Evolutionary conservation across 1,140 invertebrate genomes (phyloP).

Genomic region (Bombus waltoni): DNA sequence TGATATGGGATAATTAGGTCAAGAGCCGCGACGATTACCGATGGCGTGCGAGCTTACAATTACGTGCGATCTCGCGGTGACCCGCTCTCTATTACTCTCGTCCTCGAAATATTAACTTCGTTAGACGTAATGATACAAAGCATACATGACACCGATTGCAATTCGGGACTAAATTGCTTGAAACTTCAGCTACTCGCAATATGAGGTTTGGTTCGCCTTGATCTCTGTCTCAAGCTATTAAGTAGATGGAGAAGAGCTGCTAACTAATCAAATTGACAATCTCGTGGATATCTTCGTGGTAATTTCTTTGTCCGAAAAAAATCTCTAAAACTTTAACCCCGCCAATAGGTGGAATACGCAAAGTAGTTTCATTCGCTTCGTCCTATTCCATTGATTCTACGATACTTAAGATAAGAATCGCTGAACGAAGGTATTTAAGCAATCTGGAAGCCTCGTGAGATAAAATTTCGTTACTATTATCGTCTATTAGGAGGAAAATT

Average conservation of each 20-base stretch:
- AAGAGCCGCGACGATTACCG: slow-evolving; percentile 18
- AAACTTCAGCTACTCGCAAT: background rate
- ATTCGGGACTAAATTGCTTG: background rate
- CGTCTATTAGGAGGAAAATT: background rate
- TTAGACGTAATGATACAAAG: slow-evolving; percentile 15
- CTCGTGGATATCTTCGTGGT: background rate
- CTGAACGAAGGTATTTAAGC: background rate
- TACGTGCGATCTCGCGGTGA: background rate
- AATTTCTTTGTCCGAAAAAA: background rate
- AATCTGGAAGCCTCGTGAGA: background rate
- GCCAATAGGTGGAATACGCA: no score
- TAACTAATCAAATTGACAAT: background rate
- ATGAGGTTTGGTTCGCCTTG: background rate
- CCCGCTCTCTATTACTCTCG: background rate
- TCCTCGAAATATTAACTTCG: slow-evolving; percentile 32
- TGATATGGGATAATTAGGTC: slow-evolving; percentile 25
- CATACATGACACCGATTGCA: background rate
- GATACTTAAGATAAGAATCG: background rate
- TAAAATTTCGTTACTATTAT: background rate
- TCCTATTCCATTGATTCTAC: background rate
- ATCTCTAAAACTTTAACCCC: no score
- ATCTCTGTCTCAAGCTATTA: background rate
- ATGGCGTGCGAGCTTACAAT: slow-evolving; percentile 16
- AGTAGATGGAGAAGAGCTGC: background rate
- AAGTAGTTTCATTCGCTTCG: no score